These are phyloP conservation scores for Uloborus diversus DNA, from an alignment of 1,140 invertebrate species.

Conservation along the genomic window DNA sequence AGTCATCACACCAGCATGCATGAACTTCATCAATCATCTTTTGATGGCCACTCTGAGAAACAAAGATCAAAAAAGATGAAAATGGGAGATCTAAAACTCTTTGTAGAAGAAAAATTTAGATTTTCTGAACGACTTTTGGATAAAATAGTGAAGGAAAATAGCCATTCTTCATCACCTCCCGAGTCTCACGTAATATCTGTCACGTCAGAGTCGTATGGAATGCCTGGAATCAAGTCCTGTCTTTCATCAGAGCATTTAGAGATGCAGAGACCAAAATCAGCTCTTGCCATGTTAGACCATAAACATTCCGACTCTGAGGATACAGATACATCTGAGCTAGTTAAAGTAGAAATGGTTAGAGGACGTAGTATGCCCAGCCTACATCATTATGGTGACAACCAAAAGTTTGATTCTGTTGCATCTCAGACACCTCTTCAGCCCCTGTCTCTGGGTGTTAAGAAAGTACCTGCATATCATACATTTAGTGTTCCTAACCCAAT, in stretches of 20 bases:
- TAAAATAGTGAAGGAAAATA: conserved; percentile 80
- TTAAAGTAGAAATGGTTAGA: conserved; percentile 73
- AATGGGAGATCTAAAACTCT: conserved; percentile 85
- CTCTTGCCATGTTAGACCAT: conserved; percentile 70
- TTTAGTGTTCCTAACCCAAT: conserved; percentile 79
- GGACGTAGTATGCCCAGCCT: conserved; percentile 95
- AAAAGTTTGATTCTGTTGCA: conserved; percentile 29
- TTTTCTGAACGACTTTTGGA: conserved; percentile 90
- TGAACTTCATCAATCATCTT: conserved; percentile 58
- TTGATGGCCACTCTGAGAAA: conserved; percentile 75
- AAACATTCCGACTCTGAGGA: conserved; percentile 57
- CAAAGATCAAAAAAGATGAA: conserved; percentile 81
- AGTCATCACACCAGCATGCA: conserved; percentile 70
- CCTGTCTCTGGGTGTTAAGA: conserved; percentile 29
- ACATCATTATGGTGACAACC: conserved; percentile 54
- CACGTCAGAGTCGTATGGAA: conserved; percentile 31
- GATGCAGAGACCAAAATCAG: conserved; percentile 72
- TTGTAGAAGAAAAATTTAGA: conserved; percentile 88
- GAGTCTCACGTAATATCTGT: conserved; percentile 59
- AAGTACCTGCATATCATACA: conserved; percentile 51
- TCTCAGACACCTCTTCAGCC: conserved; percentile 22
- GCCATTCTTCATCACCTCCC: conserved; percentile 52
- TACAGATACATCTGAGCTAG: conserved; percentile 25
- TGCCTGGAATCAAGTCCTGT: conserved; percentile 29
- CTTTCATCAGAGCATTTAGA: conserved; percentile 48